Percentiles rank a stretch among this genome's conserved stretches.
Conservation (phyloP, 2,888 invertebrate genomes). For the Lithophane leautieri region DNA sequence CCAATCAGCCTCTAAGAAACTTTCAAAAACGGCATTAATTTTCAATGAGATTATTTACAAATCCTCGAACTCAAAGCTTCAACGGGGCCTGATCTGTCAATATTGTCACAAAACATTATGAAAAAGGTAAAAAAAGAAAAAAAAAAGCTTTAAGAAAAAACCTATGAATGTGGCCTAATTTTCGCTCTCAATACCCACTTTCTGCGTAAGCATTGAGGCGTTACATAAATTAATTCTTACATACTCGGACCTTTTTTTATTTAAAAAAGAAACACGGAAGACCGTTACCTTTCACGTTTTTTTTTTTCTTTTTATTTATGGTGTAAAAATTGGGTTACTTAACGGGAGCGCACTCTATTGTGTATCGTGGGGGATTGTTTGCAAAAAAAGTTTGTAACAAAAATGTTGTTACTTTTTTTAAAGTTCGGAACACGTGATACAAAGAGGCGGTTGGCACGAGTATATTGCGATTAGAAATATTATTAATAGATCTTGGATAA, state of each 20-base stretch:
- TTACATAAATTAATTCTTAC: constrained; percentile 88
- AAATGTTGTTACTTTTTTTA: constrained; percentile 68
- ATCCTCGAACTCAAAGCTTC: constrained; percentile 80
- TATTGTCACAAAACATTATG: constrained; percentile 88
- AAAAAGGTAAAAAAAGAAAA: constrained; percentile 60
- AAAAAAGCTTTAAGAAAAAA: constrained; percentile 73
- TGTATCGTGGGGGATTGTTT: constrained; percentile 73
- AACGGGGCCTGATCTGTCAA: constrained; percentile 86
- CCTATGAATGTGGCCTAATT: constrained; percentile 88
- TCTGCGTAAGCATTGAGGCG: constrained; percentile 89
- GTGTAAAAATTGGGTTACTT: constrained; percentile 91
- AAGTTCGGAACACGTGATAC: constrained; percentile 66
- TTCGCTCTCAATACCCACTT: constrained; percentile 88
- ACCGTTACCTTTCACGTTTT: constrained; percentile 86
- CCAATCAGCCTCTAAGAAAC: constrained; percentile 83
- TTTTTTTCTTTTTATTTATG: constrained; percentile 87
- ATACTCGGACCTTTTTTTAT: constrained; percentile 67
- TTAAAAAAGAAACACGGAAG: constrained; percentile 77
- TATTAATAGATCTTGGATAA: constrained; percentile 80
- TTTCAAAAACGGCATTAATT: constrained; percentile 85
- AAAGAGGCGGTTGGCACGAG: constrained; percentile 64
- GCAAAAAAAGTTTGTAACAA: constrained; percentile 67
- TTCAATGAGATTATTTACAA: constrained; percentile 89
- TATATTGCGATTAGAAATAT: constrained; percentile 71
- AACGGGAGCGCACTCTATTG: constrained; percentile 87